Conservation (phyloP, 1,140 invertebrate genomes). For the Amyelois transitella region DNA sequence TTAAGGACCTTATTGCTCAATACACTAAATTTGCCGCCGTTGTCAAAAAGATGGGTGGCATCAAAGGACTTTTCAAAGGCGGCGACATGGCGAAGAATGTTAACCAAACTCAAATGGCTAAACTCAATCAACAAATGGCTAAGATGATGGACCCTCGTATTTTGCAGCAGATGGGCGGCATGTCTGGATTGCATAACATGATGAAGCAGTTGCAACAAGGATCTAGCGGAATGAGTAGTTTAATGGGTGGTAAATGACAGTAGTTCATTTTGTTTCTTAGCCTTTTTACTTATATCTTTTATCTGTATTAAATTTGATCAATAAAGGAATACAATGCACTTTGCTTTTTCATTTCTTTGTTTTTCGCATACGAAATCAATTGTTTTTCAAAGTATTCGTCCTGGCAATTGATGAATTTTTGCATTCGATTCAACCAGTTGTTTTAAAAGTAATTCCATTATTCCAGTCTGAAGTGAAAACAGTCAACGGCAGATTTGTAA, state of each 20-base stretch:
- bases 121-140: conserved; percentile 99
- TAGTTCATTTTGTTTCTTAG: conserved; percentile 18
- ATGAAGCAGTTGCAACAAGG: conserved; percentile 98
- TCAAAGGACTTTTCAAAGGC: conserved; percentile 98
- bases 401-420: too few species aligned
- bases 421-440: too few species aligned
- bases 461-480: too few species aligned
- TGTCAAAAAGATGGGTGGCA: conserved; percentile 99
- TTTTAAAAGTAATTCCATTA: too few species aligned
- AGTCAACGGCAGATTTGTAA: too few species aligned
- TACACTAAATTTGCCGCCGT: conserved; percentile 99
- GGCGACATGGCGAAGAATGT: conserved; percentile 99
- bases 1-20: conserved; percentile 97
- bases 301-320: conserved; percentile 14
- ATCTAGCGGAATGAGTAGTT: conserved; percentile 82
- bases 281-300: conserved; percentile 3
- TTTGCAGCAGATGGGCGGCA: conserved; percentile 93
- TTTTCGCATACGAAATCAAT: too few species aligned
- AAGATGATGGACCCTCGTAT: conserved; percentile 99
- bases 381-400: too few species aligned
- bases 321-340: conserved; percentile 7
- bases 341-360: too few species aligned
- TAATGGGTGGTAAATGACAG: conserved; percentile 82
- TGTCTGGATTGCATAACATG: conserved; percentile 97
- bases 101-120: conserved; percentile 98